A percentile compares a stretch with the other conserved stretches of the same genome.
phyloP scores from a whole-genome alignment of 2,888 invertebrate species.

The Hofmannophila pseudospretella region DNA sequence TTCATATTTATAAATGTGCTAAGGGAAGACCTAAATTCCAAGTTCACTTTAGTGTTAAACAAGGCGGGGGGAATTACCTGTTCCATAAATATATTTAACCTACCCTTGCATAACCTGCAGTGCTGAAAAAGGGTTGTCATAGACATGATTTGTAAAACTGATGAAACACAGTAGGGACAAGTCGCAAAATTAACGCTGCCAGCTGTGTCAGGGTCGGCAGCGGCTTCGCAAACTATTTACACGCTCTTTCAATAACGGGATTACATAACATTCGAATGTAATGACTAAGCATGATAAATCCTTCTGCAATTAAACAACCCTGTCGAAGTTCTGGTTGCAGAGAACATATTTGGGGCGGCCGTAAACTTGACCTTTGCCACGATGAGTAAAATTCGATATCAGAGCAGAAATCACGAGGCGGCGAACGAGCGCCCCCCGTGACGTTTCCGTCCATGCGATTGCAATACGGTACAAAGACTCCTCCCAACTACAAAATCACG shows the following conservation, averaged over 20 bases:
- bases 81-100: too few species aligned
- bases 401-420: slow-evolving; percentile 40
- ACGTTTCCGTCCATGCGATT: slow-evolving; percentile 24
- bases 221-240: slow-evolving; percentile 49
- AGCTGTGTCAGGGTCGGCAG: slow-evolving; percentile 66
- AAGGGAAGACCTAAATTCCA: too few species aligned
- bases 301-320: background rate
- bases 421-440: slow-evolving; percentile 13
- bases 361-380: slow-evolving; percentile 66
- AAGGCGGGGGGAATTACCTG: too few species aligned
- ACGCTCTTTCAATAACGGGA: slow-evolving; percentile 44
- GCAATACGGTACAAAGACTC: background rate
- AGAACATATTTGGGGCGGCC: slow-evolving; percentile 21
- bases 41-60: too few species aligned
- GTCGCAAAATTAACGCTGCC: slow-evolving; percentile 45
- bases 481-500: background rate
- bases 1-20: too few species aligned
- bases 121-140: background rate
- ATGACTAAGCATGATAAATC: slow-evolving; percentile 19
- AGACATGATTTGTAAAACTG: too few species aligned
- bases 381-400: slow-evolving; percentile 37
- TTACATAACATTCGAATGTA: slow-evolving; percentile 60
- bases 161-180: too few species aligned
- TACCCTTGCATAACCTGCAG: too few species aligned
- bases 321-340: background rate